phyloP scores from a whole-genome alignment of 2,888 invertebrate species.

The Eupithecia abbreviata region DNA sequence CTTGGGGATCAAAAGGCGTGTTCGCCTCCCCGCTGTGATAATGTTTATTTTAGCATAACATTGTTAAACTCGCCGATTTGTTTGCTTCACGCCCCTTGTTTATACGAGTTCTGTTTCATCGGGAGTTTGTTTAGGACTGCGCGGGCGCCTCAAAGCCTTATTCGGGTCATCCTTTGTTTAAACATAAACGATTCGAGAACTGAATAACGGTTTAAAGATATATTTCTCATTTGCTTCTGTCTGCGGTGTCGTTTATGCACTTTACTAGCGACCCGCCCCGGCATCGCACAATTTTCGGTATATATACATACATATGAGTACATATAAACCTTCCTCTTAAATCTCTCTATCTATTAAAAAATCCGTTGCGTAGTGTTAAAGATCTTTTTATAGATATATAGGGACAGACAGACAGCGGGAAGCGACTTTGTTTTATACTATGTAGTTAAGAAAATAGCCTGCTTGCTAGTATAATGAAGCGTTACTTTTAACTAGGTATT shows the following conservation, averaged over 20 bases:
- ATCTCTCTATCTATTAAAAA: too few species aligned
- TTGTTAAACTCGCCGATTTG: conserved; percentile 48
- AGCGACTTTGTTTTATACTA: too few species aligned
- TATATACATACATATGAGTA: too few species aligned
- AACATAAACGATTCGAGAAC: conserved; percentile 46
- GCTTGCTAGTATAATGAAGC: not conserved
- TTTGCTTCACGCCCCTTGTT: conserved; percentile 52
- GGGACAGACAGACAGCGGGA: too few species aligned
- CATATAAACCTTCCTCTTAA: too few species aligned
- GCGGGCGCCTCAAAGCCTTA: conserved; percentile 46
- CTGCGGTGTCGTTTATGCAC: not conserved
- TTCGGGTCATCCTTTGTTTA: conserved; percentile 57
- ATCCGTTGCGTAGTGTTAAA: too few species aligned
- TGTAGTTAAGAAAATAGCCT: not conserved
- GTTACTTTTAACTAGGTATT: not conserved
- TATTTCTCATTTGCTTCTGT: conserved; percentile 56
- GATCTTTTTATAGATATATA: too few species aligned
- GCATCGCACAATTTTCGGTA: too few species aligned
- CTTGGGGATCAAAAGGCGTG: not conserved
- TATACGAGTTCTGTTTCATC: conserved; percentile 50
- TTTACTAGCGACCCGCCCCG: not conserved
- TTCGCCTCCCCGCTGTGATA: conserved; percentile 1
- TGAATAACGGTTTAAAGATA: conserved; percentile 58
- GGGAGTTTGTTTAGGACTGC: conserved; percentile 55
- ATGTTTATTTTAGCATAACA: conserved; percentile 26